These are phyloP conservation scores for Buceros bicornis DNA, from an alignment of 2,797 vertebrate species.

Conservation along the genomic window DNA sequence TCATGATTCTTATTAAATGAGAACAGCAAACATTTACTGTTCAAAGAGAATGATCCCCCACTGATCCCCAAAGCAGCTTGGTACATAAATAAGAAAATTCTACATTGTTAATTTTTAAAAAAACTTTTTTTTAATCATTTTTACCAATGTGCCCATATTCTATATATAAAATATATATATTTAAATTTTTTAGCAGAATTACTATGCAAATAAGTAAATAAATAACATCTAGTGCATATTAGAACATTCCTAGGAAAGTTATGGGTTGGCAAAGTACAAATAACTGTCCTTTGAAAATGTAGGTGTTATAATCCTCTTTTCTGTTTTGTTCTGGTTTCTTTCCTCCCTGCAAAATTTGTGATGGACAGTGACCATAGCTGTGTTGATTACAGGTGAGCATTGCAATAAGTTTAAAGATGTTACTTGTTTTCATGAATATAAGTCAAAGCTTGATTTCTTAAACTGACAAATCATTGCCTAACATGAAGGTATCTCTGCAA, in stretches of 20 bases:
- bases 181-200: neutral
- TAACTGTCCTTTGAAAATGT: neutral
- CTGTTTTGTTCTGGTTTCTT: neutral
- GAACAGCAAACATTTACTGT: neutral
- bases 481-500: neutral
- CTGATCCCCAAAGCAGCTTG: neutral
- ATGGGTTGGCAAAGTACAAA: slow-evolving; percentile 20
- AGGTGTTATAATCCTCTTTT: neutral
- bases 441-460: neutral
- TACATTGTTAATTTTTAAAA: neutral
- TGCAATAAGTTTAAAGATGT: neutral
- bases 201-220: slow-evolving; percentile 22
- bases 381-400: neutral
- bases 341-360: neutral
- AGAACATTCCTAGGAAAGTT: slow-evolving; percentile 47
- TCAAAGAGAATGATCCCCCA: neutral
- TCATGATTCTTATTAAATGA: neutral
- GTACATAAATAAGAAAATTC: neutral
- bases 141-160: neutral
- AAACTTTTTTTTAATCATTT: neutral
- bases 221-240: neutral
- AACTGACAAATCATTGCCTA: neutral
- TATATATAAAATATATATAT: neutral
- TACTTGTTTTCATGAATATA: neutral
- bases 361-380: slow-evolving; percentile 18